These are phyloP conservation scores for Drosophila tsacasi DNA, from an alignment of 1,140 invertebrate genomes.

Conservation along the genomic window DNA sequence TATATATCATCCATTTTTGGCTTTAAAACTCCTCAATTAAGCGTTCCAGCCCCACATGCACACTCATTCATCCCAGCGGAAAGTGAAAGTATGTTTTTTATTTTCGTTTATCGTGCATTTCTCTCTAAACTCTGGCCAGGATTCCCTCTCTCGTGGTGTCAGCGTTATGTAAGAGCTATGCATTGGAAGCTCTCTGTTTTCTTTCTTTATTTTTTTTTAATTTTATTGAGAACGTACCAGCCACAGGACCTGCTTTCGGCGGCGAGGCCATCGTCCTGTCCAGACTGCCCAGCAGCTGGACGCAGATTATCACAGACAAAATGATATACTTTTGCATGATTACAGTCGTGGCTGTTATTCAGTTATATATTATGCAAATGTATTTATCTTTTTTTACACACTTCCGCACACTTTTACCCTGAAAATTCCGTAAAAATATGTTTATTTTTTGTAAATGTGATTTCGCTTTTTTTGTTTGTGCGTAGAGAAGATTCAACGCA, in stretches of 20 bases:
- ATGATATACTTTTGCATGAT: constrained; percentile 80
- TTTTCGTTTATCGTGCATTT: constrained; percentile 1
- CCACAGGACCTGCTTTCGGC: constrained; percentile 67
- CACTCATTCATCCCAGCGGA: constrained; percentile 41
- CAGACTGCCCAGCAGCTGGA: constrained; percentile 72
- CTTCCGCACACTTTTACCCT: constrained; percentile 63
- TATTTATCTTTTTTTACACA: constrained; percentile 42
- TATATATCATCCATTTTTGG: constrained; percentile 29
- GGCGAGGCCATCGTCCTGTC: constrained; percentile 64
- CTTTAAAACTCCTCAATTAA: constrained; percentile 55
- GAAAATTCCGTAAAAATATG: constrained; percentile 44
- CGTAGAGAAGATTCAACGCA: constrained; percentile 28
- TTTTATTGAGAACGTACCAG: constrained; percentile 50
- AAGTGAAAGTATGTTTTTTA: constrained; percentile 70
- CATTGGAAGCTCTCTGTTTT: not conserved
- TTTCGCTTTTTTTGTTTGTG: constrained; percentile 42
- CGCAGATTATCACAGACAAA: constrained; percentile 79
- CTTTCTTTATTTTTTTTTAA: too few species aligned
- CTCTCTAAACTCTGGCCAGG: constrained; percentile 16
- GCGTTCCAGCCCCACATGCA: constrained; percentile 24
- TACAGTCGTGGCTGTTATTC: constrained; percentile 15
- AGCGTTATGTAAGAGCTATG: constrained; percentile 34
- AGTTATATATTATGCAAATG: constrained; percentile 28
- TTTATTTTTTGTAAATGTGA: constrained; percentile 36
- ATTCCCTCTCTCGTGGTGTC: constrained; percentile 7